A percentile compares a stretch with the other conserved stretches of the same genome.
phyloP scores from a whole-genome alignment of 2,113 vertebrate genomes.

The Seriola aureovittata region DNA sequence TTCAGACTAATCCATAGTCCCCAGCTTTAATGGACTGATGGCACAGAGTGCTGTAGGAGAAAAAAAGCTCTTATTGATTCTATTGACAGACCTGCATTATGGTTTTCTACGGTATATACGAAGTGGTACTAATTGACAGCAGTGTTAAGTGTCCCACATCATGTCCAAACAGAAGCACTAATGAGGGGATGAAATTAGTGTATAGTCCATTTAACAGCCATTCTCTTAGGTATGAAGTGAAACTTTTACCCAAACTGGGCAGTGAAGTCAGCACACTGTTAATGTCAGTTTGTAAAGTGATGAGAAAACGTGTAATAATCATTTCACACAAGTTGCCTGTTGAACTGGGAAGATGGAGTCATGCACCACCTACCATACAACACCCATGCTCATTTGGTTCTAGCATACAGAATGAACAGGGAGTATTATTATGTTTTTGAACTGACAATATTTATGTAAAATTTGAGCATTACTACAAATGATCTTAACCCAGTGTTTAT shows the following conservation, averaged over 20 bases:
- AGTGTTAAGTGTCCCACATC: constrained; percentile 32
- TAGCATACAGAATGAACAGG: not conserved
- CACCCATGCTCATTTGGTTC: not conserved
- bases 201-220: not conserved
- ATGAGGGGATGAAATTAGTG: constrained; percentile 32
- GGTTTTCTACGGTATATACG: constrained; percentile 26
- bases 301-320: not conserved
- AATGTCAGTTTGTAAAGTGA: not conserved
- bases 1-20: constrained; percentile 71
- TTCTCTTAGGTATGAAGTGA: not conserved
- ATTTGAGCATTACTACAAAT: not conserved
- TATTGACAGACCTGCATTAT: constrained; percentile 64
- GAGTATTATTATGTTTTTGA: not conserved
- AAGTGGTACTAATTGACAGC: constrained; percentile 55
- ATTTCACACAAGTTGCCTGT: not conserved
- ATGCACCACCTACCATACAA: not conserved
- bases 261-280: not conserved
- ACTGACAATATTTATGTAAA: not conserved
- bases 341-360: not conserved
- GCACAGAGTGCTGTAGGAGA: constrained; percentile 39
- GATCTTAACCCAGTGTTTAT: not conserved
- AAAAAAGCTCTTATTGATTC: constrained; percentile 69
- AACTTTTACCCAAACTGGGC: not conserved
- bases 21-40: constrained; percentile 70
- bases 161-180: constrained; percentile 39